Percentiles rank a stretch among this genome's conserved stretches.
Conservation (phyloP, 92 coral and sea anemone genomes). For the Bergia puertoricense region DNA sequence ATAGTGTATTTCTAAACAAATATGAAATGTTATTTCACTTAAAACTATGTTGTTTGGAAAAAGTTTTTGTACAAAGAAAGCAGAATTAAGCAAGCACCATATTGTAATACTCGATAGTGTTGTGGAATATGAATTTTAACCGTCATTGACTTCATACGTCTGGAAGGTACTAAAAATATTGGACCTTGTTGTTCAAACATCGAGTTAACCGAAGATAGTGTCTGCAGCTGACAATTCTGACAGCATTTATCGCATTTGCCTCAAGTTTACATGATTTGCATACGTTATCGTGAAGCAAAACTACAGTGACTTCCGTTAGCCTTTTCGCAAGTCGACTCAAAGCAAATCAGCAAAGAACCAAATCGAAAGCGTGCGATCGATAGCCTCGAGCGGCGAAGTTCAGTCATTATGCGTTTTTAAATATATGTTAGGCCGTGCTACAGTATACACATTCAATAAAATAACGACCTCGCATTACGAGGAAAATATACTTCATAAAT, state of each 20-base stretch:
- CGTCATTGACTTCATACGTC: neutral
- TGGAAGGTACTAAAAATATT: neutral
- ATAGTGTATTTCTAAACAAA: too few relatives aligned
- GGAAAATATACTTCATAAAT: neutral
- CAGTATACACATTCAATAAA: neutral
- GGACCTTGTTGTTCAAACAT: neutral
- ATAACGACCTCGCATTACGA: neutral
- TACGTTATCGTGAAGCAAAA: constrained; percentile 1
- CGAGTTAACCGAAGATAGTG: neutral
- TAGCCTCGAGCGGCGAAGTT: neutral
- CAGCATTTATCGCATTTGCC: neutral
- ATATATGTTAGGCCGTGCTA: neutral
- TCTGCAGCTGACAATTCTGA: neutral
- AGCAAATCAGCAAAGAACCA: neutral
- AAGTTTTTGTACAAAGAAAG: too few relatives aligned
- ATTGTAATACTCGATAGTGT: neutral
- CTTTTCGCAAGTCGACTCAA: constrained; percentile 6
- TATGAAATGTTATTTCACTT: too few relatives aligned
- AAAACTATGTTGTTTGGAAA: too few relatives aligned
- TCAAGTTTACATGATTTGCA: neutral
- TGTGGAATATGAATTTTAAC: neutral
- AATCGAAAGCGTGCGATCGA: neutral
- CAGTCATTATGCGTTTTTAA: neutral
- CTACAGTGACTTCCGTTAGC: neutral
- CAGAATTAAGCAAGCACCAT: neutral